Conservation (phyloP, 2,113 vertebrate genomes). For the Gadus chalcogrammus region DNA sequence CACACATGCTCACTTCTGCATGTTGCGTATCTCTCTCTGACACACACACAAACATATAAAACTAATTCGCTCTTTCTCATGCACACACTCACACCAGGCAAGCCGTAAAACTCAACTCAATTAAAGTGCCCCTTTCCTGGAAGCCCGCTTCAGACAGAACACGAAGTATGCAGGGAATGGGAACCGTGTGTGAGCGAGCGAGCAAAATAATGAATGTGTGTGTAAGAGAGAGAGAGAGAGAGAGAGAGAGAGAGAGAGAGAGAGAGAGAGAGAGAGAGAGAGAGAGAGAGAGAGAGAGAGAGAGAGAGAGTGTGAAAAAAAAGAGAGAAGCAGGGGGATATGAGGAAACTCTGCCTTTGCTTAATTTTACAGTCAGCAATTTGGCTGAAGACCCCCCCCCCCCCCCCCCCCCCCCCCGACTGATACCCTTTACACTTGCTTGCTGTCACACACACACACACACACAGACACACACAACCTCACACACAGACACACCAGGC, state of each 20-base stretch:
- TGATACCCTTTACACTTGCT: constrained; percentile 6
- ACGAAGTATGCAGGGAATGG: constrained; percentile 78
- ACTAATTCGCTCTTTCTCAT: constrained; percentile 43
- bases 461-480: neutral
- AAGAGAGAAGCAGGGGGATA: constrained; percentile 11
- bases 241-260: neutral
- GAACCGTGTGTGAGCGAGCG: constrained; percentile 55
- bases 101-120: constrained; percentile 79
- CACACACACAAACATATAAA: constrained; percentile 12
- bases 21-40: neutral
- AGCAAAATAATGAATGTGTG: constrained; percentile 13
- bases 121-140: constrained; percentile 81
- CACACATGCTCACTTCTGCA: neutral
- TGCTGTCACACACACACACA: constrained; percentile 20
- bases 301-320: neutral
- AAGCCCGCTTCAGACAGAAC: constrained; percentile 74
- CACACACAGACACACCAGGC: no score
- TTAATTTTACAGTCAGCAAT: constrained; percentile 47
- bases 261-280: constrained; percentile 1
- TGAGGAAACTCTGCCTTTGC: constrained; percentile 36
- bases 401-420: neutral
- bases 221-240: neutral
- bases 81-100: constrained; percentile 60
- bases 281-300: neutral
- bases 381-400: neutral